phyloP scores from a whole-genome alignment of 2,888 invertebrate genomes.

The Archaeoteleia sp. region DNA sequence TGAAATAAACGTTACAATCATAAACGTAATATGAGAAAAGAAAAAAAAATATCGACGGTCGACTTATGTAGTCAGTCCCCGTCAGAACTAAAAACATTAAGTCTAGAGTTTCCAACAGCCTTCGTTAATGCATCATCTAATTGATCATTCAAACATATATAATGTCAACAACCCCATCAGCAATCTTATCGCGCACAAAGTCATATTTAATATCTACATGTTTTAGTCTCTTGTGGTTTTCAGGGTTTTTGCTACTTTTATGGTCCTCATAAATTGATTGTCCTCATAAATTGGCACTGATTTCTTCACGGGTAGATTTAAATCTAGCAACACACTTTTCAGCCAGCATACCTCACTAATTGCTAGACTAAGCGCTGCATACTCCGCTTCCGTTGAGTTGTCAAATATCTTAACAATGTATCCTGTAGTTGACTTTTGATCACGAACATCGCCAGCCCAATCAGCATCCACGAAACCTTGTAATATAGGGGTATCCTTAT shows the following conservation, averaged over 20 bases:
- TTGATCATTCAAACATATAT: no score
- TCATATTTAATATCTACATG: slow-evolving; percentile 62
- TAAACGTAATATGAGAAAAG: no score
- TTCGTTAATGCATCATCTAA: no score
- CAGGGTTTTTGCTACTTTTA: slow-evolving; percentile 60
- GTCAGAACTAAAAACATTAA: no score
- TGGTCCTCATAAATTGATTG: slow-evolving; percentile 64
- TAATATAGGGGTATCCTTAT: no score
- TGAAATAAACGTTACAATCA: no score
- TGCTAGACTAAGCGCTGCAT: slow-evolving; percentile 59
- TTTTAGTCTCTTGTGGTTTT: slow-evolving; percentile 57
- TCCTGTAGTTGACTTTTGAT: slow-evolving; percentile 44
- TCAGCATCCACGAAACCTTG: slow-evolving; percentile 17
- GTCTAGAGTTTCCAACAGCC: no score
- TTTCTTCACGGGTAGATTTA: slow-evolving; percentile 30
- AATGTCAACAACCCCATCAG: no score
- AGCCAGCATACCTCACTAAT: slow-evolving; percentile 64
- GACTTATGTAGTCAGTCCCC: no score
- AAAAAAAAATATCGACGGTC: no score
- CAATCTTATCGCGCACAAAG: slow-evolving; percentile 53
- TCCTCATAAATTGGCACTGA: slow-evolving; percentile 60
- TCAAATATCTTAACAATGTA: slow-evolving; percentile 45
- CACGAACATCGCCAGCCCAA: slow-evolving; percentile 18
- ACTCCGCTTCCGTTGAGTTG: slow-evolving; percentile 36
- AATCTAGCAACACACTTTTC: slow-evolving; percentile 58